Conservation (phyloP, 2,113 vertebrate genomes). For the Crotalus horridus region DNA sequence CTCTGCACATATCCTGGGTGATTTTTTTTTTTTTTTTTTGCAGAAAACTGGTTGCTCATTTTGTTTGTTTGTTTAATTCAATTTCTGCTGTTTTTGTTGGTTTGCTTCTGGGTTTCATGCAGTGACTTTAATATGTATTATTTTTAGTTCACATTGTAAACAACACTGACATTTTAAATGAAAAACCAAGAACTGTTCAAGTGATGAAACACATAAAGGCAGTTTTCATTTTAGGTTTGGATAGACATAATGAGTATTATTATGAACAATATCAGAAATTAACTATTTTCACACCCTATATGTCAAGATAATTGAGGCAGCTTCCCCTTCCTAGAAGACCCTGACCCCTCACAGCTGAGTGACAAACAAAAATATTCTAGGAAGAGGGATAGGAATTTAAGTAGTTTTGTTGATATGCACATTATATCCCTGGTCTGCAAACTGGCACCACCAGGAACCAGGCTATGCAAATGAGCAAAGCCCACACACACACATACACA, state of each 20-base stretch:
- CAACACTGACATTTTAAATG: not conserved
- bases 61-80: not conserved
- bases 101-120: not conserved
- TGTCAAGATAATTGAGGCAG: not conserved
- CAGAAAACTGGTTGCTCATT: not conserved
- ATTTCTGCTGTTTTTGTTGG: slow-evolving; percentile 1
- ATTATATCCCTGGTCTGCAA: not conserved
- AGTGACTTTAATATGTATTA: not conserved
- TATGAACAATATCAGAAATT: not conserved
- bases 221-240: not conserved
- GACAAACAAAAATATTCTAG: not conserved
- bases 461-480: not conserved
- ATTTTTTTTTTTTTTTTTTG: not conserved
- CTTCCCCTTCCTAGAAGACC: not conserved
- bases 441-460: not conserved
- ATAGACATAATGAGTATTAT: not conserved
- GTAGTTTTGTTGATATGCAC: not conserved
- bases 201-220: not conserved
- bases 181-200: not conserved
- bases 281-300: not conserved
- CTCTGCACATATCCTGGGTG: not conserved
- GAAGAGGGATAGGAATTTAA: not conserved
- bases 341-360: not conserved
- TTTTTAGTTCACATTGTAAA: not conserved
- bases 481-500: not conserved